A percentile compares a stretch with the other conserved stretches of the same genome.
Evolutionary conservation across 2,113 vertebrate genomes (phyloP).

Genomic region (Tachuris rubrigastra): DNA sequence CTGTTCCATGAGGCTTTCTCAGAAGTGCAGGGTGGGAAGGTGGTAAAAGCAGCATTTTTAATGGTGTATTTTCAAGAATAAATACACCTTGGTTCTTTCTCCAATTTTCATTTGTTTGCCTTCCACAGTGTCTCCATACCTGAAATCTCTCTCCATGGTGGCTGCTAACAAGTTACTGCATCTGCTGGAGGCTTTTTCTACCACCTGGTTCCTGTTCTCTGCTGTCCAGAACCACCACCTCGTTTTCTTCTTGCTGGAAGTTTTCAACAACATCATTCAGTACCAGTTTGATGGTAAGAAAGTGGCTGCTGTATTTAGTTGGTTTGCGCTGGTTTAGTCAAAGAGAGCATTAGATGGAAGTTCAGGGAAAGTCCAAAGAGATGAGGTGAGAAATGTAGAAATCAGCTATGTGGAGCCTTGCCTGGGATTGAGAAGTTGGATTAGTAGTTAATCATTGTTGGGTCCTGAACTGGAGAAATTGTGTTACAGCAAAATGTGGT

Average conservation of each 20-base stretch:
- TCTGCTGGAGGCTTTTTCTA: constrained; percentile 96
- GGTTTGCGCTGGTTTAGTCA: neutral
- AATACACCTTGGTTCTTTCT: neutral
- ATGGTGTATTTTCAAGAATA: neutral
- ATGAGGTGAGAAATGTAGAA: neutral
- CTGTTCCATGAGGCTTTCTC: neutral
- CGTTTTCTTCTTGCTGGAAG: constrained; percentile 95
- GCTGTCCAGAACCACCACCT: constrained; percentile 94
- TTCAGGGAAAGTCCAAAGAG: neutral
- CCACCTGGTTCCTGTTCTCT: constrained; percentile 95
- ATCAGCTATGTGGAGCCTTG: neutral
- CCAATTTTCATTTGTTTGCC: neutral
- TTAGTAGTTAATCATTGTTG: neutral
- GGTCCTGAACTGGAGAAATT: neutral
- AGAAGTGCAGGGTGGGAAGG: neutral
- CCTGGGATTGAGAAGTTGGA: neutral
- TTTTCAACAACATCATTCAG: constrained; percentile 99
- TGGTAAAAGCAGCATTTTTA: neutral
- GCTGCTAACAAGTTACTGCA: constrained; percentile 96
- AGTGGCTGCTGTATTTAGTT: neutral
- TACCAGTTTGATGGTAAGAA: constrained; percentile 97
- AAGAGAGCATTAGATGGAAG: neutral
- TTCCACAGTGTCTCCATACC: constrained; percentile 90
- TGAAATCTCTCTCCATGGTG: constrained; percentile 98
- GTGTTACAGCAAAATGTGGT: neutral